Evolutionary conservation across 2,888 invertebrate genomes (phyloP).

Genomic region (Patella depressa): DNA sequence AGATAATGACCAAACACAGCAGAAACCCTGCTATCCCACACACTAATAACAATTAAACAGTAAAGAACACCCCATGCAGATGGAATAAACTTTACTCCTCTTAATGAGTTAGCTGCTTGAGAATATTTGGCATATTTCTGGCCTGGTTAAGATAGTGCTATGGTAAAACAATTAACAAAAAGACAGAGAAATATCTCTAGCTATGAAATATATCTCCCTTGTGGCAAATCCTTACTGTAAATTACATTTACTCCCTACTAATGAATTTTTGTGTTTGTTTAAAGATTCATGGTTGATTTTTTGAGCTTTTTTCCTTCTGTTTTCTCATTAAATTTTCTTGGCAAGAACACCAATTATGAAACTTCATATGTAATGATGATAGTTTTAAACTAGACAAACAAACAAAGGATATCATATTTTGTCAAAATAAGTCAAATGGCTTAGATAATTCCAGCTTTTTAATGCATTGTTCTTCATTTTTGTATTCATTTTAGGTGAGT

Average conservation of each 20-base stretch:
- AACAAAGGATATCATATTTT: constrained; percentile 5
- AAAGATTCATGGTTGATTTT: constrained; percentile 13
- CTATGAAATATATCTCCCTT: constrained; percentile 11
- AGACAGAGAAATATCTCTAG: constrained; percentile 1
- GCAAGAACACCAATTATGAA: constrained; percentile 7
- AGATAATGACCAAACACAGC: constrained; percentile 11
- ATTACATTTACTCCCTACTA: constrained; percentile 8
- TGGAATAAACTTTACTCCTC: constrained; percentile 23
- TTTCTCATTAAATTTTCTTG: constrained; percentile 11
- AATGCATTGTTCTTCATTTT: constrained; percentile 4
- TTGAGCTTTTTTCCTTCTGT: constrained; percentile 10
- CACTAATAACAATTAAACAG: constrained; percentile 28
- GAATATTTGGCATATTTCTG: constrained; percentile 25
- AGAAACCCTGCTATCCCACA: constrained; percentile 15
- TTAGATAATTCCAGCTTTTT: constrained; percentile 4
- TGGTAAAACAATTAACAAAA: not conserved
- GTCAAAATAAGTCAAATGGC: constrained; percentile 8
- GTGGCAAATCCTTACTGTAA: constrained; percentile 6
- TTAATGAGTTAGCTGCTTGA: constrained; percentile 22
- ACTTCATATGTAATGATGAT: constrained; percentile 13
- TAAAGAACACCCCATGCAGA: constrained; percentile 20
- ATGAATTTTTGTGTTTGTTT: constrained; percentile 10
- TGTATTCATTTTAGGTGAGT: not conserved
- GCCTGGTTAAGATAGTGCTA: constrained; percentile 14
- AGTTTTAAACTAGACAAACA: constrained; percentile 13